A percentile compares a stretch with the other conserved stretches of the same genome.
phyloP scores from a whole-genome alignment of 1,140 invertebrate species.

The Hestina assimilis region DNA sequence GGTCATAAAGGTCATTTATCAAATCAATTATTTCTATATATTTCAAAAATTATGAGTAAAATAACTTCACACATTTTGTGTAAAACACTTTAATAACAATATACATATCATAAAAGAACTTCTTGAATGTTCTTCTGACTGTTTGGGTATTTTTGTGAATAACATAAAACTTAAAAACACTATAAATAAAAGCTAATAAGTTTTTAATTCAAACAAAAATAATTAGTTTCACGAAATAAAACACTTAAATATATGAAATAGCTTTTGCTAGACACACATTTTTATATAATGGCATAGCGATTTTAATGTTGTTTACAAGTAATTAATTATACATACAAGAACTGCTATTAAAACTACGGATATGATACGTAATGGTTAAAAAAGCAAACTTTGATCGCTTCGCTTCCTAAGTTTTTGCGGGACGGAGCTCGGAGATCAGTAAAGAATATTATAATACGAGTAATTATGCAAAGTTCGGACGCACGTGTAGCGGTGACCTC shows the following conservation, averaged over 20 bases:
- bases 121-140: too few relatives aligned
- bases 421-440: conserved; percentile 2
- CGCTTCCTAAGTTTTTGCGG: conserved; percentile 20
- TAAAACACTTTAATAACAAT: too few relatives aligned
- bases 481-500: conserved; percentile 18
- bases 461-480: conserved; percentile 23
- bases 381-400: conserved; percentile 16
- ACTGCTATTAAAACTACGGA: background rate
- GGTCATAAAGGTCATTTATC: too few relatives aligned
- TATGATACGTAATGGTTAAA: background rate
- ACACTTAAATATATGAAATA: background rate
- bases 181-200: too few relatives aligned
- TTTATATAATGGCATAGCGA: background rate
- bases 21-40: too few relatives aligned
- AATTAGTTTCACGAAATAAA: too few relatives aligned
- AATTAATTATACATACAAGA: conserved; percentile 9
- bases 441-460: conserved; percentile 1
- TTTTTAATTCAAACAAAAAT: too few relatives aligned
- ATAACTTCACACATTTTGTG: too few relatives aligned
- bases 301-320: background rate
- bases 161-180: too few relatives aligned
- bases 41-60: too few relatives aligned
- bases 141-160: too few relatives aligned
- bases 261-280: background rate
- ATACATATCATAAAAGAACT: too few relatives aligned